A percentile compares a stretch with the other conserved stretches of the same genome.
Evolutionary conservation across 2,113 vertebrate genomes (phyloP).

Genomic region (Camelus dromedarius): DNA sequence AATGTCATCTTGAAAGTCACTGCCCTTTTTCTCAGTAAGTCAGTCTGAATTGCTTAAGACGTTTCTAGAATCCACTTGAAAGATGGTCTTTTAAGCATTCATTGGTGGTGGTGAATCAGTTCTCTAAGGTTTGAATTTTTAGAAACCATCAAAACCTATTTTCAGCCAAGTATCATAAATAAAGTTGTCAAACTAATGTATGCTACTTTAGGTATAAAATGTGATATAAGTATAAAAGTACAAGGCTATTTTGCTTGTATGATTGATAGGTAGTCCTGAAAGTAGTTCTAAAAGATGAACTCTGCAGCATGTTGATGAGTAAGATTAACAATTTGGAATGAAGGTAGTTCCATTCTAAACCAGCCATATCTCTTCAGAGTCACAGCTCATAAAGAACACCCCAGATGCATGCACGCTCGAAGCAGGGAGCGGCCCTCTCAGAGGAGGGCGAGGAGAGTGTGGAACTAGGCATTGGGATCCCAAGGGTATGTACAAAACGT

Average conservation of each 20-base stretch:
- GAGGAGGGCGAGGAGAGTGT: background rate
- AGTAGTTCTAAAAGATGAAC: background rate
- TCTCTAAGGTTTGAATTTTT: background rate
- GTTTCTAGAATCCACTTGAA: constrained; percentile 27
- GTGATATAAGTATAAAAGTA: background rate
- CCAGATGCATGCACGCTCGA: too few relatives aligned
- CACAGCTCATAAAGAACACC: background rate
- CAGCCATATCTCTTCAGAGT: background rate
- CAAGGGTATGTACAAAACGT: background rate
- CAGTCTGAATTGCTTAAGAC: constrained; percentile 12
- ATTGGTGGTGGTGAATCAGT: constrained; percentile 16
- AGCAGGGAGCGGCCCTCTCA: background rate
- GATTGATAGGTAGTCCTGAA: background rate
- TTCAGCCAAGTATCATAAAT: constrained; percentile 24
- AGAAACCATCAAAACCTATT: constrained; percentile 28
- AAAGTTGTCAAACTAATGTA: background rate
- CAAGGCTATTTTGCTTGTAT: background rate
- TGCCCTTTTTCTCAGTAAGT: background rate
- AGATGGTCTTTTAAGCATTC: background rate
- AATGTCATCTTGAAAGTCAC: background rate
- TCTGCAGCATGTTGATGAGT: background rate
- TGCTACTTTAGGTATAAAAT: background rate
- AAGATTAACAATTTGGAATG: background rate
- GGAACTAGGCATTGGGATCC: background rate
- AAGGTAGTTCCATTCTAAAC: background rate